Percentiles rank a stretch among this genome's conserved stretches.
Evolutionary conservation across 2,888 invertebrate genomes (phyloP).

Genomic region (Flabesymbios commensalis): DNA sequence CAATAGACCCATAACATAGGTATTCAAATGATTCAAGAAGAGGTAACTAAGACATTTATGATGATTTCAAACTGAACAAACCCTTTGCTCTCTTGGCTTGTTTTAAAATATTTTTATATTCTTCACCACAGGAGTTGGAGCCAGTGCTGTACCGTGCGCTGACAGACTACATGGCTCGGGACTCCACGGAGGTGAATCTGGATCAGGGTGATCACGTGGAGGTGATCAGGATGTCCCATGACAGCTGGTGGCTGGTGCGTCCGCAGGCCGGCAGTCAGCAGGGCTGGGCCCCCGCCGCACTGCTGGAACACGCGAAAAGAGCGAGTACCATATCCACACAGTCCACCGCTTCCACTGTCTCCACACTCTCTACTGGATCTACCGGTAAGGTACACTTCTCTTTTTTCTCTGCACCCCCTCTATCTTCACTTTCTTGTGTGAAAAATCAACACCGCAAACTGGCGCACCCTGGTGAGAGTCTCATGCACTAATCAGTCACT

Average conservation of each 20-base stretch:
- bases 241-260: conserved; percentile 96
- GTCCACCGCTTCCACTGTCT: conserved; percentile 5
- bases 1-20: too few relatives aligned
- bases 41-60: too few relatives aligned
- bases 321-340: conserved; percentile 22
- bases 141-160: conserved; percentile 69
- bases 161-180: conserved; percentile 91
- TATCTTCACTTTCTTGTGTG: too few relatives aligned
- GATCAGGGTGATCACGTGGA: conserved; percentile 88
- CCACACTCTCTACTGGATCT: too few relatives aligned
- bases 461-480: too few relatives aligned
- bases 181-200: conserved; percentile 84
- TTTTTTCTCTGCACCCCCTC: too few relatives aligned
- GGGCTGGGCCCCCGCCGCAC: conserved; percentile 94
- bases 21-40: not conserved
- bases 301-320: conserved; percentile 54
- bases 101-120: not conserved
- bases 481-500: too few relatives aligned
- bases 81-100: not conserved
- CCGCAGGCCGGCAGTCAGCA: conserved; percentile 67
- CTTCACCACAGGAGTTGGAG: conserved; percentile 1
- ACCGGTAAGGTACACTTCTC: too few relatives aligned
- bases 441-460: too few relatives aligned
- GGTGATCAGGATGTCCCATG: conserved; percentile 88
- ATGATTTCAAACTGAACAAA: not conserved